Evolutionary conservation across 2,113 vertebrate species (phyloP).

Genomic region (Tenrec ecaudatus): DNA sequence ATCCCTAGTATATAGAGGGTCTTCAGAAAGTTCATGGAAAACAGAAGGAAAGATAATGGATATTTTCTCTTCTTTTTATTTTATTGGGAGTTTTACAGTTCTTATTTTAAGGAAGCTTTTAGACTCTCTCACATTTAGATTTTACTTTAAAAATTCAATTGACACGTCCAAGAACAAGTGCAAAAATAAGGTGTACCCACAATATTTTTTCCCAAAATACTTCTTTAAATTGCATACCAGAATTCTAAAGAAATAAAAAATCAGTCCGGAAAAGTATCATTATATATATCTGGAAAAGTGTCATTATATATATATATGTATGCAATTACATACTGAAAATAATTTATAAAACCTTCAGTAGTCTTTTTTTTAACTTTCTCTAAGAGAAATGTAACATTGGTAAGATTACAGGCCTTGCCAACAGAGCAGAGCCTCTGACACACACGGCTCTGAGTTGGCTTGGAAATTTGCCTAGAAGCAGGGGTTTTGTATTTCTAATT

Average conservation of each 20-base stretch:
- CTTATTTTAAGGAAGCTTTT: too few relatives aligned
- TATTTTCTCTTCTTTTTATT: too few relatives aligned
- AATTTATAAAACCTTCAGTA: not conserved
- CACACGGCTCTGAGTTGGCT: constrained; percentile 15
- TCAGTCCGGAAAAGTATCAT: too few relatives aligned
- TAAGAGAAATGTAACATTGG: constrained; percentile 34
- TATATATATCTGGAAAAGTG: too few relatives aligned
- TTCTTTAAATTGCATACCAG: not conserved
- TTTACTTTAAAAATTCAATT: constrained; percentile 21
- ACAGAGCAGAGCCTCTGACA: not conserved
- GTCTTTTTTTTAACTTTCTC: not conserved
- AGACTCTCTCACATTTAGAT: not conserved
- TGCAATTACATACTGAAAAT: not conserved
- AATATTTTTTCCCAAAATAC: not conserved
- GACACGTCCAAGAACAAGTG: not conserved
- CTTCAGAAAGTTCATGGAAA: too few relatives aligned
- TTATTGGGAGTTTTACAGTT: too few relatives aligned
- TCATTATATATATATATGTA: too few relatives aligned
- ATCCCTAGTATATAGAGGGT: too few relatives aligned
- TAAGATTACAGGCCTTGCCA: constrained; percentile 1
- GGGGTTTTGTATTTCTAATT: constrained; percentile 57
- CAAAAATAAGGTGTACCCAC: not conserved
- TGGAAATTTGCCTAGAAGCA: constrained; percentile 56
- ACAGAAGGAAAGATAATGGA: too few relatives aligned
- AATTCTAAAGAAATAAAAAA: constrained; percentile 43